phyloP scores from a whole-genome alignment of 2,113 vertebrate species.

The Mustela lutreola region DNA sequence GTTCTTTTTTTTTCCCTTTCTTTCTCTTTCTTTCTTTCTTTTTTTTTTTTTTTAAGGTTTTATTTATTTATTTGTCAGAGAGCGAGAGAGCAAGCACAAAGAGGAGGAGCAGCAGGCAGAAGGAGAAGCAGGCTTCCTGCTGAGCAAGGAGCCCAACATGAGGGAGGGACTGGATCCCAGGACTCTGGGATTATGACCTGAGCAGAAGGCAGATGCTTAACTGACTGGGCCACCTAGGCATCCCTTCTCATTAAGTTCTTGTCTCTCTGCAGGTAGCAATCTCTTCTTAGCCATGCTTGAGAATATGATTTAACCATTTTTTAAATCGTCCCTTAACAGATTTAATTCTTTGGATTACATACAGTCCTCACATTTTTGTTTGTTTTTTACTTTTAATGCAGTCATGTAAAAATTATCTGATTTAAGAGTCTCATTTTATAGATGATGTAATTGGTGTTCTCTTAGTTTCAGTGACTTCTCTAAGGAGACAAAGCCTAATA shows the following conservation, averaged over 20 bases:
- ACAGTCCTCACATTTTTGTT: background rate
- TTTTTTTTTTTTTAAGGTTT: no score
- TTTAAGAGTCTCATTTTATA: background rate
- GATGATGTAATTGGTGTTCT: background rate
- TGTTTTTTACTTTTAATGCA: background rate
- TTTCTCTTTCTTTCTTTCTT: no score
- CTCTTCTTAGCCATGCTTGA: background rate
- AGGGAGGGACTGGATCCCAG: no score
- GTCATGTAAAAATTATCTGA: background rate
- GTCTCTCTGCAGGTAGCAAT: background rate
- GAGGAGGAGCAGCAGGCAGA: no score
- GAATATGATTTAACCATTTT: background rate
- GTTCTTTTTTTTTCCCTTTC: background rate
- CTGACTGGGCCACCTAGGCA: no score
- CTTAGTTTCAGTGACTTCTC: background rate
- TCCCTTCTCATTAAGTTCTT: background rate
- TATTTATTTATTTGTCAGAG: no score
- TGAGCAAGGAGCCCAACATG: no score
- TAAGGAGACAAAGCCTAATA: background rate
- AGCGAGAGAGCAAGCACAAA: no score
- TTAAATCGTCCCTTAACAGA: background rate
- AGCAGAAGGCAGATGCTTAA: no score
- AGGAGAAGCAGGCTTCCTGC: no score
- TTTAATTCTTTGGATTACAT: background rate
- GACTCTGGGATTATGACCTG: no score